These are phyloP conservation scores for Microcebus jonahi DNA, from an alignment of 2,113 vertebrate species.

Conservation along the genomic window DNA sequence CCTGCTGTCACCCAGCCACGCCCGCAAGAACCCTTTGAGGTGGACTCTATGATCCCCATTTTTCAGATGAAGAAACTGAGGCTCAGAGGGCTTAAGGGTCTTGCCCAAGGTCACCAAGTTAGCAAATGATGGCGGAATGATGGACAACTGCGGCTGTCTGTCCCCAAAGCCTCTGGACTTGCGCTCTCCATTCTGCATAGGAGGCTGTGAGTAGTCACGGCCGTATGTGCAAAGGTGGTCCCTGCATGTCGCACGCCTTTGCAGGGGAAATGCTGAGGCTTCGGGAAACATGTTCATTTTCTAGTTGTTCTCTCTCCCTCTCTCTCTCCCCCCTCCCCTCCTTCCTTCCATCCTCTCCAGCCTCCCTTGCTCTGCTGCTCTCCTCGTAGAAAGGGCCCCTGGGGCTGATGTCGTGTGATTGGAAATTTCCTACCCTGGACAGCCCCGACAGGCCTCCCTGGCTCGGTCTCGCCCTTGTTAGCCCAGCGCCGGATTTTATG, in stretches of 20 bases:
- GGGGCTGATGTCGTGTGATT: neutral
- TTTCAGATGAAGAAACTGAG: neutral
- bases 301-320: neutral
- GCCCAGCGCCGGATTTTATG: neutral
- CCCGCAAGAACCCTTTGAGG: neutral
- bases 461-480: slow-evolving; percentile 1
- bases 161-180: neutral
- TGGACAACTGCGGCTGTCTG: neutral
- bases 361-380: neutral
- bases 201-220: neutral
- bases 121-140: no score
- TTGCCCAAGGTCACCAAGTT: neutral
- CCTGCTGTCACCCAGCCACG: neutral
- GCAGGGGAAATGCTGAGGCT: neutral
- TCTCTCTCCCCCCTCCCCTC: no score
- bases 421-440: neutral
- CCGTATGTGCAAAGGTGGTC: neutral
- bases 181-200: neutral
- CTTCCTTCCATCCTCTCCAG: no score
- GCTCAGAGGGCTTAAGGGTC: neutral
- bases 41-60: neutral
- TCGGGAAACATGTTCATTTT: neutral
- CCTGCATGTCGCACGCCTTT: neutral
- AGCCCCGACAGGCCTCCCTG: neutral
- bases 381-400: neutral